phyloP scores from a whole-genome alignment of 2,113 vertebrate genomes.

The Thermophis baileyi region DNA sequence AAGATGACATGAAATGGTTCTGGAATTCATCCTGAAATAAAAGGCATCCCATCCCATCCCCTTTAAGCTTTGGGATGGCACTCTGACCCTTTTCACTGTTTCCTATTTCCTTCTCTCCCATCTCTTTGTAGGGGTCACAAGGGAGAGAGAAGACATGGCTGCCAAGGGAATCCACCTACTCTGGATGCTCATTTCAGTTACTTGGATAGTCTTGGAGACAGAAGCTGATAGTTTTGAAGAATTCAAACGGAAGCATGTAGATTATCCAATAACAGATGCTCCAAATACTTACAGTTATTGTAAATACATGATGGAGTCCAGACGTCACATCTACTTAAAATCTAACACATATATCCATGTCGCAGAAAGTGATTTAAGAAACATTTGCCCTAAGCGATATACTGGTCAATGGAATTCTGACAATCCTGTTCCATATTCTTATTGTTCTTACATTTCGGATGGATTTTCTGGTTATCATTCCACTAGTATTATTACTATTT shows the following conservation, averaged over 20 bases:
- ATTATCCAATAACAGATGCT: background rate
- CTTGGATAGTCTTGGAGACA: background rate
- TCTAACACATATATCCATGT: background rate
- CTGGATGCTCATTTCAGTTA: background rate
- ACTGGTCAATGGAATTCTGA: too few species aligned
- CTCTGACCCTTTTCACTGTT: too few species aligned
- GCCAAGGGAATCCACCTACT: background rate
- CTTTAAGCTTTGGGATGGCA: too few species aligned
- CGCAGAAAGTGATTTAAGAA: background rate
- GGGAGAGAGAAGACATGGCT: background rate
- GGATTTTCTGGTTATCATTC: too few species aligned
- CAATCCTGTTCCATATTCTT: too few species aligned
- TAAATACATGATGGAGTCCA: background rate
- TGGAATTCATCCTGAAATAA: too few species aligned
- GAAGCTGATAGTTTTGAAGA: background rate
- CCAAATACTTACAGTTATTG: background rate
- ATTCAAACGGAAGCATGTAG: background rate
- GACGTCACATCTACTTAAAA: background rate
- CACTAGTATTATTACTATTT: too few species aligned
- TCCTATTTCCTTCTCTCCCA: too few species aligned
- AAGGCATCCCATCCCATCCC: too few species aligned
- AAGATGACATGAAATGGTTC: too few species aligned
- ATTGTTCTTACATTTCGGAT: too few species aligned
- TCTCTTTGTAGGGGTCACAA: too few species aligned
- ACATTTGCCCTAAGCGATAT: background rate